Evolutionary conservation across 2,888 invertebrate genomes (phyloP), one percentile per base, ranked within the genome.

Genomic region (Amphiduros pacificus): DNA sequence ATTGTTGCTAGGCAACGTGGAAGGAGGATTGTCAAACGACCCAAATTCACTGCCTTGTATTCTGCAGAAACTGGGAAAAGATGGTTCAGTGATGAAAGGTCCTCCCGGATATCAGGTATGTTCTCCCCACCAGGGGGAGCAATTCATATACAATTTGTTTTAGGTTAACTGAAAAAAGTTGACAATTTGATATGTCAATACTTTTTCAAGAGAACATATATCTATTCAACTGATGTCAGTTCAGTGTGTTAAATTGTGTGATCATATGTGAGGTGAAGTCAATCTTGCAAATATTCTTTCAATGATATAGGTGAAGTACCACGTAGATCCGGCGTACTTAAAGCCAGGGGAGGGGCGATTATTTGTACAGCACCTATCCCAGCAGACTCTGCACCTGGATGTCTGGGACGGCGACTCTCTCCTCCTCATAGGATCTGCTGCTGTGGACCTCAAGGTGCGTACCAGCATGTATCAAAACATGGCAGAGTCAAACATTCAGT

Each of bases 351-450:
- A 84, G 65, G 74, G 76, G 20, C 61, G 70, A 20, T 63, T 80
- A 55, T 84, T 85, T 60, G 67, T 82, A 22, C 74, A 81, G 36
- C 84, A 83, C 67, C 68, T 85, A 20, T 67, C 76, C 0, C 74
- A 77, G 31, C 81, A 82, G 65, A 74, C 75, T 1, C 73, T 85
- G 41, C 78, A 79, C 65, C 80, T 85, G 58, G 84, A 85, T 64
- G 81, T 85, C 1, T 85, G 84, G 84, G 84, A 85, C 68, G 84
- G 83, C 0, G 84, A 85, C 63, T 84, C 84, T 1, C 73, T 85
- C 27, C 74, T 84, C 49, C 78, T 82, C 28, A 71, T 85, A 27
- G 85, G 85, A 2, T 80, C 82, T 2, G 75, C 76, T 55, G 74
- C 78, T 41, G 74, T 85, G 0, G 83, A 84, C 32, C 73, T 85